Conservation (phyloP, 2,797 vertebrate species). For the Rhynchotus rufescens region DNA sequence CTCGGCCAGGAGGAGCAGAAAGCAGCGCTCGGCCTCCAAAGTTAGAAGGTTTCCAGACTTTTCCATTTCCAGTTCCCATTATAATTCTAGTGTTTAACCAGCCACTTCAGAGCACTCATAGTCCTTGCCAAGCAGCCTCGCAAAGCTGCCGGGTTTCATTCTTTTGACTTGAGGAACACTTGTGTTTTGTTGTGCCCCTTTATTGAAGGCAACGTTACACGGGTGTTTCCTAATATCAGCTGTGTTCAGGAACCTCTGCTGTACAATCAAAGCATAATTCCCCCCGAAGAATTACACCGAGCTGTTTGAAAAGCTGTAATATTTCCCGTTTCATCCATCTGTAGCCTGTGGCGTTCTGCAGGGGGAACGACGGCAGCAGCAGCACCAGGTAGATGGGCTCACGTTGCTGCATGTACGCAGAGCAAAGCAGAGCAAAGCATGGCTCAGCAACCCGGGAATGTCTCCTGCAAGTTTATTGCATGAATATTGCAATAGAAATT, state of each 20-base stretch:
- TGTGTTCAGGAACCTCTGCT: conserved; percentile 2
- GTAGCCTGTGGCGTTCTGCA: conserved; percentile 52
- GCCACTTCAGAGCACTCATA: neutral
- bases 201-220: conserved; percentile 46
- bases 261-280: conserved; percentile 48
- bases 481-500: conserved; percentile 17
- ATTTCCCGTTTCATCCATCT: conserved; percentile 54
- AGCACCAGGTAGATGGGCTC: conserved; percentile 21
- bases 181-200: neutral
- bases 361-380: conserved; percentile 14
- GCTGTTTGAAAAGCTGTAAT: conserved; percentile 51
- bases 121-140: conserved; percentile 21
- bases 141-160: conserved; percentile 30
- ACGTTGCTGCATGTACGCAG: conserved; percentile 12
- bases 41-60: conserved; percentile 38
- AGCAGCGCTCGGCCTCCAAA: neutral
- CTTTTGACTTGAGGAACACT: conserved; percentile 12
- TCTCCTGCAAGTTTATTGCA: neutral
- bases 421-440: neutral
- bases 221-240: conserved; percentile 45
- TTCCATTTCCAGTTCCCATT: conserved; percentile 41
- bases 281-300: neutral
- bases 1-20: conserved; percentile 21
- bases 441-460: conserved; percentile 30
- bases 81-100: neutral